A percentile compares a stretch with the other conserved stretches of the same genome.
phyloP scores from a whole-genome alignment of 2,113 vertebrate species.

The Chrysochloris asiatica region DNA sequence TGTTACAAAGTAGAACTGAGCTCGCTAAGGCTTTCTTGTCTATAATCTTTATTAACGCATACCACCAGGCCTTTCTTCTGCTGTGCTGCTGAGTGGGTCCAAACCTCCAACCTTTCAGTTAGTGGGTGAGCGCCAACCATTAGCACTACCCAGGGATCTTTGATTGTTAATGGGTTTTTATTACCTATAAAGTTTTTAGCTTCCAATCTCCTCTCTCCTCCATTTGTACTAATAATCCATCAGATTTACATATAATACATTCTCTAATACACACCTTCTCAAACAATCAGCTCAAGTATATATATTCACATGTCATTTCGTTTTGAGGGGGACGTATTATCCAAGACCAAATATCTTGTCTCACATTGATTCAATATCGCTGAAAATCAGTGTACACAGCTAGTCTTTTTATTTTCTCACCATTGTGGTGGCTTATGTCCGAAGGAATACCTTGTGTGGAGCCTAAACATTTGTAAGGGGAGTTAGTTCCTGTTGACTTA shows the following conservation, averaged over 20 bases:
- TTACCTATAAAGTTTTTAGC: neutral
- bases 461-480: constrained; percentile 79
- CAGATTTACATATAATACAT: neutral
- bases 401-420: constrained; percentile 68
- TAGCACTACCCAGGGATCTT: neutral
- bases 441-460: constrained; percentile 17
- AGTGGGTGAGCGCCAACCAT: neutral
- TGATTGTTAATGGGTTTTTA: neutral
- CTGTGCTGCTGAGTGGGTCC: neutral
- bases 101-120: neutral
- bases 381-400: neutral
- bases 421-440: constrained; percentile 47
- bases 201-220: neutral
- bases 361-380: neutral
- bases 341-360: neutral
- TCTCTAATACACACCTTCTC: neutral
- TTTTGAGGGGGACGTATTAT: constrained; percentile 27
- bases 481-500: constrained; percentile 81
- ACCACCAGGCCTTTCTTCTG: neutral
- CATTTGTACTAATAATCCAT: neutral
- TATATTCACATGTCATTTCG: neutral
- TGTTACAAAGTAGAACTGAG: neutral
- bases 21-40: neutral
- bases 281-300: neutral
- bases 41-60: neutral